Evolutionary conservation across 2,888 invertebrate genomes (phyloP).

Genomic region (Isotomurus palustris): DNA sequence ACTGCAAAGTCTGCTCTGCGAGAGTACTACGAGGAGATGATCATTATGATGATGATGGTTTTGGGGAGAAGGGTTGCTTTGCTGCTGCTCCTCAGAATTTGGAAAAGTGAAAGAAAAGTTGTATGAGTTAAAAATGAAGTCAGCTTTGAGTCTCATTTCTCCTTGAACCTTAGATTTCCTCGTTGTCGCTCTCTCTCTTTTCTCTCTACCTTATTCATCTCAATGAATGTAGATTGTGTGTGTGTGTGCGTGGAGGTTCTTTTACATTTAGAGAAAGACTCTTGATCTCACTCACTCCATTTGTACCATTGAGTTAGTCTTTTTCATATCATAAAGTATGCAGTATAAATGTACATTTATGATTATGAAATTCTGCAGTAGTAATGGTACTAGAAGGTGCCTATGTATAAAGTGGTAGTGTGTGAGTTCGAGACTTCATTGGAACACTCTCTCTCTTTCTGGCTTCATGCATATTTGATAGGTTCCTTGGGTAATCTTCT

Average conservation of each 20-base stretch:
- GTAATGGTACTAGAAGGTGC: not conserved
- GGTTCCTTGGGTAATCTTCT: slow-evolving; percentile 46
- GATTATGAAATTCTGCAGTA: no score
- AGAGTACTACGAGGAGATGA: not conserved
- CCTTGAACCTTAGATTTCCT: no score
- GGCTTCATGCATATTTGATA: slow-evolving; percentile 47
- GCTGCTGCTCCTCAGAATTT: not conserved
- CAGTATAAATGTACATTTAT: no score
- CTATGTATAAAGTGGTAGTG: not conserved
- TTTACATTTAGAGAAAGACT: no score
- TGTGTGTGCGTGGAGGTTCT: no score
- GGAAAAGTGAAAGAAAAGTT: not conserved
- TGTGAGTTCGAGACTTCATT: slow-evolving; percentile 28
- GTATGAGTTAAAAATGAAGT: slow-evolving; percentile 36
- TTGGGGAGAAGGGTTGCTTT: not conserved
- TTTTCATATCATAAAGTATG: slow-evolving; percentile 13
- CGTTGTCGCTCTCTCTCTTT: not conserved
- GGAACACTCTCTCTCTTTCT: slow-evolving; percentile 18
- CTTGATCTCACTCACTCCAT: slow-evolving; percentile 37
- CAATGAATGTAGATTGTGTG: no score
- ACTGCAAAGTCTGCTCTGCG: not conserved
- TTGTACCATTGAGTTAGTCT: slow-evolving; percentile 23
- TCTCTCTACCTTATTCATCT: not conserved
- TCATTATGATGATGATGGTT: slow-evolving; percentile 3
- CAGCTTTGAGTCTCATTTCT: slow-evolving; percentile 4